Conservation (phyloP, 2,113 vertebrate genomes). For the Clarias gariepinus region DNA sequence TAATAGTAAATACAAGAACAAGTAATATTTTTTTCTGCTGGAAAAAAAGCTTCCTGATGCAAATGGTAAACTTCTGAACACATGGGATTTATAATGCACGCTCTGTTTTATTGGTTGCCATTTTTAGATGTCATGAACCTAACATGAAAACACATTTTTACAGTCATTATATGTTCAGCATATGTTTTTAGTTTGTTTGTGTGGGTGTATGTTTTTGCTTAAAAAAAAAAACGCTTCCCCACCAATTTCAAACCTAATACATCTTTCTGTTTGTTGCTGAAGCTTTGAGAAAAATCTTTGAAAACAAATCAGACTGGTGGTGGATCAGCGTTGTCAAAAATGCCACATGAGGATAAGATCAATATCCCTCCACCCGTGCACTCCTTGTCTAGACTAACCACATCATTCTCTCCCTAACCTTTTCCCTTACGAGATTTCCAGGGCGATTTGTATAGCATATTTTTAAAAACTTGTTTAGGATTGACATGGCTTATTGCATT, state of each 20-base stretch:
- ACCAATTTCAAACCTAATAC: neutral
- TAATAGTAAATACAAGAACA: no score
- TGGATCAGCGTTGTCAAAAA: neutral
- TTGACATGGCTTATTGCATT: neutral
- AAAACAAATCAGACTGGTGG: neutral
- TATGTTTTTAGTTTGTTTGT: neutral
- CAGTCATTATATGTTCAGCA: neutral
- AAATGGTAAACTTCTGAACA: neutral
- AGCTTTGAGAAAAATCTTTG: neutral
- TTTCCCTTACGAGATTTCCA: constrained; percentile 1
- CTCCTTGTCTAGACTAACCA: constrained; percentile 20
- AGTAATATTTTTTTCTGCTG: no score
- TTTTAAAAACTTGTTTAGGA: constrained; percentile 2
- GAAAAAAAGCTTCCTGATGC: neutral
- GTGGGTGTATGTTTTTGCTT: neutral
- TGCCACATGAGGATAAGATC: constrained; percentile 11
- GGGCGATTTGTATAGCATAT: constrained; percentile 3
- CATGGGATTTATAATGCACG: constrained; percentile 3
- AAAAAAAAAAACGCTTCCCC: neutral
- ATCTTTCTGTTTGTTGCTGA: constrained; percentile 15
- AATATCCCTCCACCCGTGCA: neutral
- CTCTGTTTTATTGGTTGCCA: neutral
- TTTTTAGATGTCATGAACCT: neutral
- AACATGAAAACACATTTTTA: neutral
- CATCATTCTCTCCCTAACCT: neutral